These are phyloP conservation scores for Leptinotarsa lineolata DNA, from an alignment of 1,140 invertebrate genomes.

Conservation along the genomic window DNA sequence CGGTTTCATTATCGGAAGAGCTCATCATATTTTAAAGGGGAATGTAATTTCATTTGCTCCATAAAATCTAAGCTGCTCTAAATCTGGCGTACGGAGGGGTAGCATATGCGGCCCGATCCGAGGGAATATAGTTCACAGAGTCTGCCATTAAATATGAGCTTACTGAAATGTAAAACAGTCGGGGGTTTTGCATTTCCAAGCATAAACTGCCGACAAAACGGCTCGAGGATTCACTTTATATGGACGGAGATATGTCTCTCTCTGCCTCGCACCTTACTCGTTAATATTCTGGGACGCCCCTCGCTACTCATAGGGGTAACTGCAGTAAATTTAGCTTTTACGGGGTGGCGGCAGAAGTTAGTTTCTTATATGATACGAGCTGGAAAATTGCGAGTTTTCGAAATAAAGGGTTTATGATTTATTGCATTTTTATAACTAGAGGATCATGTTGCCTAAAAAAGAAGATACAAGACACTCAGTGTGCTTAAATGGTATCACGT, in stretches of 20 bases:
- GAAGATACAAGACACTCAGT: too few species aligned
- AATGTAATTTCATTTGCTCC: conserved; percentile 58
- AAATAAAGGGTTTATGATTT: too few species aligned
- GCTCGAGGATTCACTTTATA: conserved; percentile 56
- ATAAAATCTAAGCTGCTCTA: conserved; percentile 57
- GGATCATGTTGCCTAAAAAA: too few species aligned
- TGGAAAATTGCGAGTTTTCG: too few species aligned
- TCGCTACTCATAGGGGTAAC: conserved; percentile 11
- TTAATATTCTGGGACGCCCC: conserved; percentile 29
- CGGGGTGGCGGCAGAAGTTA: neutral
- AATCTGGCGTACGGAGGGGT: conserved; percentile 52
- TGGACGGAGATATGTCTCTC: conserved; percentile 43
- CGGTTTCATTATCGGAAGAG: conserved; percentile 56
- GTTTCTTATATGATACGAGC: too few species aligned
- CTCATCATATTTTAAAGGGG: conserved; percentile 58
- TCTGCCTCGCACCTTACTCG: conserved; percentile 46
- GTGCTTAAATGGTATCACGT: too few species aligned
- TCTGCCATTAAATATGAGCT: conserved; percentile 57
- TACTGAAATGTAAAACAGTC: conserved; percentile 59
- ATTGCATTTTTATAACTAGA: too few species aligned
- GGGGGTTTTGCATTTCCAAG: conserved; percentile 56
- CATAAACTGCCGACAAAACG: conserved; percentile 58
- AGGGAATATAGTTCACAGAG: conserved; percentile 54
- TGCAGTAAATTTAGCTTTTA: neutral
- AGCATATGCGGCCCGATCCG: conserved; percentile 52